phyloP scores from a whole-genome alignment of 2,113 vertebrate genomes.

The Equus quagga region DNA sequence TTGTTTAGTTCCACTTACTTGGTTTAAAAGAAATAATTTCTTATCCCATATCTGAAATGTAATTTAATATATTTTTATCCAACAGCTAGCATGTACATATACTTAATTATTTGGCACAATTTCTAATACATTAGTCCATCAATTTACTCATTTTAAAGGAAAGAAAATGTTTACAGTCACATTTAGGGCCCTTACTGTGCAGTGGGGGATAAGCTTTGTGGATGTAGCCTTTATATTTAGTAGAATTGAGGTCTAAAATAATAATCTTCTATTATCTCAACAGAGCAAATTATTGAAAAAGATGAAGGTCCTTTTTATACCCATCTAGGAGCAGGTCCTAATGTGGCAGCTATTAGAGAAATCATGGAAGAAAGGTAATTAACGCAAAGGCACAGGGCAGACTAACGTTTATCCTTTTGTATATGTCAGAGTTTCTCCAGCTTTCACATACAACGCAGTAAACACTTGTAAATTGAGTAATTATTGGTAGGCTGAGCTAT shows the following conservation, averaged over 20 bases:
- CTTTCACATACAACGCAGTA: conserved; percentile 85
- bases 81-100: conserved; percentile 41
- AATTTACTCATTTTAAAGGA: conserved; percentile 60
- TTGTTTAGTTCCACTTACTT: conserved; percentile 49
- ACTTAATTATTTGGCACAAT: conserved; percentile 67
- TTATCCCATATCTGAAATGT: conserved; percentile 67
- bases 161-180: conserved; percentile 67
- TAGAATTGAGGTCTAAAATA: conserved; percentile 84
- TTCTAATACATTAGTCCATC: conserved; percentile 62
- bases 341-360: conserved; percentile 95
- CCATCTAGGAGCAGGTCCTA: conserved; percentile 97
- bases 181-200: conserved; percentile 69
- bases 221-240: conserved; percentile 84
- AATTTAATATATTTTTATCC: conserved; percentile 60
- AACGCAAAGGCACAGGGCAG: conserved; percentile 87
- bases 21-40: conserved; percentile 60
- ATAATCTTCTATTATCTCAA: conserved; percentile 90
- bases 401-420: conserved; percentile 86
- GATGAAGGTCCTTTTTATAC: conserved; percentile 99
- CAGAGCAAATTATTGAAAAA: conserved; percentile 99
- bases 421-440: conserved; percentile 86
- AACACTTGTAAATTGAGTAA: conserved; percentile 87
- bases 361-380: conserved; percentile 97
- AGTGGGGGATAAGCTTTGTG: conserved; percentile 82
- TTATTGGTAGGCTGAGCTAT: conserved; percentile 84